These are phyloP conservation scores for Pandemis heparana DNA, from an alignment of 2,888 invertebrate species.

Conservation along the genomic window DNA sequence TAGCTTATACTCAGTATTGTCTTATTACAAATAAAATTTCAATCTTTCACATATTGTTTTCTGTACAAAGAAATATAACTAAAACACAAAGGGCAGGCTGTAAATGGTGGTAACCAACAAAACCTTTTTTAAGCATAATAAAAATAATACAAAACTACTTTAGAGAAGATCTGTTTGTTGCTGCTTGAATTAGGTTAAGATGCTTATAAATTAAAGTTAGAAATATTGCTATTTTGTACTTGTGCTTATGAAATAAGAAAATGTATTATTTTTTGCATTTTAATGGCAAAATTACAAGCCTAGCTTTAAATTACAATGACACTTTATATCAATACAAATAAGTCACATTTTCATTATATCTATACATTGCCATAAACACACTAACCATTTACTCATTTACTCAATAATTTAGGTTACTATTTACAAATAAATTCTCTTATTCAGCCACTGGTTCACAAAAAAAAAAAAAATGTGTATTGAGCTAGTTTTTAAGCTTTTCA, in stretches of 20 bases:
- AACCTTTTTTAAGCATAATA: background rate
- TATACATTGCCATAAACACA: constrained; percentile 33
- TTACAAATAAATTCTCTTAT: constrained; percentile 37
- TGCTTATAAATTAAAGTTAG: constrained; percentile 25
- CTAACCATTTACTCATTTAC: constrained; percentile 18
- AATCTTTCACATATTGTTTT: constrained; percentile 27
- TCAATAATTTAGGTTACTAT: constrained; percentile 41
- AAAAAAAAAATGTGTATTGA: constrained; percentile 8
- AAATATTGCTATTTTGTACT: constrained; percentile 40
- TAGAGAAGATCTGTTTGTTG: constrained; percentile 2
- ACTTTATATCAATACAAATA: constrained; percentile 35
- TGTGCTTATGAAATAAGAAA: constrained; percentile 40
- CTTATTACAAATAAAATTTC: constrained; percentile 42
- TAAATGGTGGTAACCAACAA: background rate
- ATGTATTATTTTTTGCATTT: constrained; percentile 13
- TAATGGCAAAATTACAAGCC: constrained; percentile 37
- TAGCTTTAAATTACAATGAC: constrained; percentile 34
- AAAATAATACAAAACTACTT: background rate
- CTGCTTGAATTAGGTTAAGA: constrained; percentile 5
- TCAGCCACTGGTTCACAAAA: constrained; percentile 21
- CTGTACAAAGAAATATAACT: constrained; percentile 25
- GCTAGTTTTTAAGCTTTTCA: background rate
- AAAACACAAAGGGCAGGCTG: background rate
- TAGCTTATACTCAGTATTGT: constrained; percentile 33
- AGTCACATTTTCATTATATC: constrained; percentile 37